phyloP scores from a whole-genome alignment of 2,113 vertebrate genomes.

The Podarcis raffonei region DNA sequence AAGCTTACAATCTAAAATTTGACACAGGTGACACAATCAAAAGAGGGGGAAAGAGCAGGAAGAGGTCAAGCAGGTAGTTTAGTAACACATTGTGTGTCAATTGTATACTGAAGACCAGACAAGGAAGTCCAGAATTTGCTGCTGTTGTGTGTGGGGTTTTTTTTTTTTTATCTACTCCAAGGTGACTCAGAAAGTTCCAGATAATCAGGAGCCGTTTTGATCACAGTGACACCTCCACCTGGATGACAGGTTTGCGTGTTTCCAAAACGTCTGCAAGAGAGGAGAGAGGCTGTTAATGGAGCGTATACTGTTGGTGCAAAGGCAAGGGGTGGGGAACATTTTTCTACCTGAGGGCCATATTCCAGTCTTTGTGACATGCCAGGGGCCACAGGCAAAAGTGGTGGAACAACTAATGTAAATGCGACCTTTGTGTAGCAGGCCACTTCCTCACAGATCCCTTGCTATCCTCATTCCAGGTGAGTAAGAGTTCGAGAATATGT shows the following conservation, averaged over 20 bases:
- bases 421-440: no score
- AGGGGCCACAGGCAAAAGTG: background rate
- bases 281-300: background rate
- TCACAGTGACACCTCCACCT: constrained; percentile 64
- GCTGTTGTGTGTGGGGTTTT: background rate
- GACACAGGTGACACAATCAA: background rate
- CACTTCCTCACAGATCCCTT: no score
- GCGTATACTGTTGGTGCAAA: background rate
- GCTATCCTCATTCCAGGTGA: no score
- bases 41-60: background rate
- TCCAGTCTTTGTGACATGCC: no score
- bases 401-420: no score
- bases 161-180: background rate
- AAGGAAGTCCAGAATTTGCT: no score
- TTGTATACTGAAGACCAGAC: background rate
- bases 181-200: background rate
- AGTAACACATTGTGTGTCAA: no score
- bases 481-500: no score
- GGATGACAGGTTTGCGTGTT: constrained; percentile 73
- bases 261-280: constrained; percentile 74
- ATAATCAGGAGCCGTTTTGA: constrained; percentile 24
- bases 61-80: background rate
- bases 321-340: no score
- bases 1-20: background rate
- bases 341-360: no score